Conservation (phyloP, 2,888 invertebrate species). For the Oscheius sp. region DNA sequence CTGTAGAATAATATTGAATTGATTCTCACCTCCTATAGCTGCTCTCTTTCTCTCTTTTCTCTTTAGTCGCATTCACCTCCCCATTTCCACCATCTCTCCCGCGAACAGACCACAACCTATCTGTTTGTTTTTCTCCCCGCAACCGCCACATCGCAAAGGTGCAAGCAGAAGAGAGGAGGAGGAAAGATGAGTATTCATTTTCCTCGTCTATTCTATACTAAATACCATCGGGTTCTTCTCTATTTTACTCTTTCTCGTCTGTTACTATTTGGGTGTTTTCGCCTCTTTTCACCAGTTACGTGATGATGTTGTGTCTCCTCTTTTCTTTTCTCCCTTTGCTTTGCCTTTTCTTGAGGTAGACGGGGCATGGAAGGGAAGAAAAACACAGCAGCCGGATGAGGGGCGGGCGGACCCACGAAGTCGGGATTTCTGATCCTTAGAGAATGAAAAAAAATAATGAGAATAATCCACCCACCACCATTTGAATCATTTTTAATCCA, state of each 20-base stretch:
- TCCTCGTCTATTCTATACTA: not conserved
- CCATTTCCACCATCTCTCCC: slow-evolving; percentile 9
- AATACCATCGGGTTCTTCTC: not conserved
- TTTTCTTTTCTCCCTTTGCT: not conserved
- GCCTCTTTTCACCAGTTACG: not conserved
- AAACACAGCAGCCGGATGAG: not conserved
- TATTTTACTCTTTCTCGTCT: not conserved
- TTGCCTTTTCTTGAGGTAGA: not conserved
- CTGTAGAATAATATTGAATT: too few species aligned
- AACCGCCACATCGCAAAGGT: slow-evolving; percentile 3
- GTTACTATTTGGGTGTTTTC: not conserved
- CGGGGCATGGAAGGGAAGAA: not conserved
- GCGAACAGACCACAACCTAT: slow-evolving; percentile 14
- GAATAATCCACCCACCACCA: not conserved
- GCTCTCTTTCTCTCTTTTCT: slow-evolving; percentile 4
- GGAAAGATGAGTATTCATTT: not conserved
- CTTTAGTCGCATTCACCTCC: not conserved
- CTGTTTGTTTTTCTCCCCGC: slow-evolving; percentile 26
- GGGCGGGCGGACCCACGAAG: not conserved
- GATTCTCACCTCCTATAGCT: not conserved
- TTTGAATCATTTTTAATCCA: not conserved
- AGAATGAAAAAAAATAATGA: too few species aligned
- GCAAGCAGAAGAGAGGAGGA: not conserved
- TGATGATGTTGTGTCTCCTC: not conserved
- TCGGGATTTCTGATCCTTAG: slow-evolving; percentile 4